These are phyloP conservation scores for Caenorhabditis macrosperma DNA, from an alignment of 2,888 invertebrate genomes.

Conservation along the genomic window DNA sequence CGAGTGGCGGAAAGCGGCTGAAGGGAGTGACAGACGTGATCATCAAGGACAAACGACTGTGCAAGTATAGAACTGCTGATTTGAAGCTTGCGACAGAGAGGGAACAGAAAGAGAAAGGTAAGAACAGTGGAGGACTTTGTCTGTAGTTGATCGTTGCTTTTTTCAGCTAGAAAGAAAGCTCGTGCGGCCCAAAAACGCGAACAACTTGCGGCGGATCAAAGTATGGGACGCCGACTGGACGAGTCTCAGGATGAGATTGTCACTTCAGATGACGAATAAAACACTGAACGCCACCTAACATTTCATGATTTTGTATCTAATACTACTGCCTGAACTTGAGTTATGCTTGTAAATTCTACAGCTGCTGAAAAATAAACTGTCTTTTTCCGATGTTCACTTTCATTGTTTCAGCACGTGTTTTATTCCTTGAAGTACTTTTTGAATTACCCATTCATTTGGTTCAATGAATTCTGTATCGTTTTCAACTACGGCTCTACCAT, in stretches of 20 bases:
- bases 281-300: background rate
- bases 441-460: too few relatives aligned
- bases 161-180: constrained; percentile 15
- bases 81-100: constrained; percentile 37
- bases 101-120: constrained; percentile 20
- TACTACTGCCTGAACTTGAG: background rate
- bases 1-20: constrained; percentile 43
- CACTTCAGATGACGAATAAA: constrained; percentile 40
- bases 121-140: background rate
- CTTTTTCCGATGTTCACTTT: too few relatives aligned
- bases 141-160: background rate
- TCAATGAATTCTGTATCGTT: too few relatives aligned
- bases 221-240: constrained; percentile 18
- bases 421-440: background rate
- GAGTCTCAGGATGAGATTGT: constrained; percentile 37
- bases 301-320: background rate
- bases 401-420: too few relatives aligned
- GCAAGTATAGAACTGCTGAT: constrained; percentile 47
- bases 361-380: background rate
- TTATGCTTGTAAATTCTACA: background rate
- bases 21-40: constrained; percentile 47
- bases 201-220: constrained; percentile 15
- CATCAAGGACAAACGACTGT: constrained; percentile 42
- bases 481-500: too few relatives aligned
- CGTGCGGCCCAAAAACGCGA: constrained; percentile 17